Evolutionary conservation across 2,888 invertebrate genomes (phyloP).

Genomic region (Incurvaria masculella): DNA sequence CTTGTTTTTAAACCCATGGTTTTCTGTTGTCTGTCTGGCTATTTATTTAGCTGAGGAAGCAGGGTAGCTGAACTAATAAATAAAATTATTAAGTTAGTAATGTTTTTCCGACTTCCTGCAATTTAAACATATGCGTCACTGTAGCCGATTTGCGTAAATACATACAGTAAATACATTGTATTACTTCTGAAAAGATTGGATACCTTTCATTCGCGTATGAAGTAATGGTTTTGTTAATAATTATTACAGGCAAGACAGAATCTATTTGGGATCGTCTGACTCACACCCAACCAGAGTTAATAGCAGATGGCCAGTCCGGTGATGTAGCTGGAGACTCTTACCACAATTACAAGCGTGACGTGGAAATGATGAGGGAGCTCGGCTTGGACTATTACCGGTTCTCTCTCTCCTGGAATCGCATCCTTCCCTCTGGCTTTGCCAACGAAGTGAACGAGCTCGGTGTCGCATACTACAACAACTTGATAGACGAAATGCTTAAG

Average conservation of each 20-base stretch:
- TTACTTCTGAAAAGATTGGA: too few species aligned
- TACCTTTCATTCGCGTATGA: too few species aligned
- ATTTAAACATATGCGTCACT: too few species aligned
- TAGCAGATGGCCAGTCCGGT: slow-evolving; percentile 1
- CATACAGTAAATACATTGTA: too few species aligned
- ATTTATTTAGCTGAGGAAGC: not conserved
- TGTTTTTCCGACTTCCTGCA: too few species aligned
- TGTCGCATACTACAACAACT: slow-evolving; percentile 61
- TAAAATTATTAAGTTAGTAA: not conserved
- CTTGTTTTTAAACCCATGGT: too few species aligned
- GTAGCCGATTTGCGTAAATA: too few species aligned
- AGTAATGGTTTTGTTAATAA: too few species aligned
- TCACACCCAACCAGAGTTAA: not conserved
- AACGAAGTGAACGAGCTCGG: slow-evolving; percentile 58
- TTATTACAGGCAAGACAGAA: slow-evolving; percentile 7
- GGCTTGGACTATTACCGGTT: slow-evolving; percentile 48
- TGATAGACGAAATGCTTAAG: slow-evolving; percentile 57
- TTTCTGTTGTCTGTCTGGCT: not conserved
- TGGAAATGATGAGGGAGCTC: slow-evolving; percentile 8
- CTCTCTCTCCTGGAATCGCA: slow-evolving; percentile 61
- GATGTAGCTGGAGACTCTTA: slow-evolving; percentile 6
- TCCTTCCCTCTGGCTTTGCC: slow-evolving; percentile 57
- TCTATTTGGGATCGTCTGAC: slow-evolving; percentile 7
- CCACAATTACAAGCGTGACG: slow-evolving; percentile 8
- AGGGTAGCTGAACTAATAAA: not conserved